Evolutionary conservation across 2,888 invertebrate species (phyloP).

Genomic region (Psococerastis gibbosa): DNA sequence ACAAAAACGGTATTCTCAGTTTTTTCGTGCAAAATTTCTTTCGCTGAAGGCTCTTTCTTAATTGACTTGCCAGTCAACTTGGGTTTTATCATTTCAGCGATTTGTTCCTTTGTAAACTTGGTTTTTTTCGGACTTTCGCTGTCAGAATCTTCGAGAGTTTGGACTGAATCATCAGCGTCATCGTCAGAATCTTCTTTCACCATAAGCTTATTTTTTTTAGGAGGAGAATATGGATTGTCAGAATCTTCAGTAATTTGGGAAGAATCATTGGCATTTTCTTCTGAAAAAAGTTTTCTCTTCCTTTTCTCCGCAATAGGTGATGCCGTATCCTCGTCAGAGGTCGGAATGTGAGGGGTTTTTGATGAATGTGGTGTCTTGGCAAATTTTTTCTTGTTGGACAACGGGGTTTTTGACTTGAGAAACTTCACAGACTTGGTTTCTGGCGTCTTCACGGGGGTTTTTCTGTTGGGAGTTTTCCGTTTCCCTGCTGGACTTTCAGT

Average conservation of each 20-base stretch:
- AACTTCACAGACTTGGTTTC: conserved; percentile 2
- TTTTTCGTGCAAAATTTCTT: conserved; percentile 19
- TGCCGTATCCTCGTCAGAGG: conserved; percentile 12
- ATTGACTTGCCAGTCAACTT: neutral
- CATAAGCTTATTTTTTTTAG: conserved; percentile 11
- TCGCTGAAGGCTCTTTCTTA: neutral
- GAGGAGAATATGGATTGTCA: neutral
- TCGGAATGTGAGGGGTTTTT: conserved; percentile 7
- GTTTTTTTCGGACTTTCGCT: neutral
- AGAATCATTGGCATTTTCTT: conserved; percentile 12
- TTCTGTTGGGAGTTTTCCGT: too few species aligned
- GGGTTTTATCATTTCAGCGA: conserved; percentile 7
- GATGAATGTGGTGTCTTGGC: conserved; percentile 7
- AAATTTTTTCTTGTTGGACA: neutral
- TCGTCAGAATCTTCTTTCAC: conserved; percentile 11
- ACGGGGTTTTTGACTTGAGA: neutral
- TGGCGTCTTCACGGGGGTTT: too few species aligned
- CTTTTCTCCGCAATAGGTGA: conserved; percentile 11
- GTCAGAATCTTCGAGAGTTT: neutral
- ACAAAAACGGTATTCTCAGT: conserved; percentile 45
- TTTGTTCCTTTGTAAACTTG: neutral
- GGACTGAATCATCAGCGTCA: conserved; percentile 14
- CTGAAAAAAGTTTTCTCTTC: conserved; percentile 10
- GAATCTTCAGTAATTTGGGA: neutral
- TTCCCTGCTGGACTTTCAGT: too few species aligned